phyloP scores from a whole-genome alignment of 2,888 invertebrate genomes.

The Colostygia pectinataria region DNA sequence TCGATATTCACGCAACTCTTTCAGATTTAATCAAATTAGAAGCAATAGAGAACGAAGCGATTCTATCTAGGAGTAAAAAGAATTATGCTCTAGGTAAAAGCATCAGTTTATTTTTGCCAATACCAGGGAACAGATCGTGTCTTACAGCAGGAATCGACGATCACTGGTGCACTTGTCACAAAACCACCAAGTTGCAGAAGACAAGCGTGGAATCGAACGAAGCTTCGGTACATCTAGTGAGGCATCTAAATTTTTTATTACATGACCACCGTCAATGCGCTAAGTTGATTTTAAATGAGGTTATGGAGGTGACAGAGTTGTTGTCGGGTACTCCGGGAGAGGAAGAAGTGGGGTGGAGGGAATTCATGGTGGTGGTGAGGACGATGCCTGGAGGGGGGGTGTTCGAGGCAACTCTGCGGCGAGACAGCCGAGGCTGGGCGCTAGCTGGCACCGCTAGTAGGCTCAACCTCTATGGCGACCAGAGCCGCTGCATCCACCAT shows the following conservation, averaged over 20 bases:
- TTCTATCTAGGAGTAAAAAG: conserved; percentile 55
- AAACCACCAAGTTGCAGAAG: conserved; percentile 80
- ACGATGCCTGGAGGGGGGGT: conserved; percentile 87
- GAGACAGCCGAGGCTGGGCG: conserved; percentile 56
- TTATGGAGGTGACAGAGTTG: conserved; percentile 87
- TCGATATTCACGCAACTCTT: conserved; percentile 92
- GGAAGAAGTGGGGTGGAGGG: conserved; percentile 73
- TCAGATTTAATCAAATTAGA: conserved; percentile 85
- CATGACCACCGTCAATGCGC: conserved; percentile 85
- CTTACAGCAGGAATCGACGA: conserved; percentile 88
- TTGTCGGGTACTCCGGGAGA: conserved; percentile 61
- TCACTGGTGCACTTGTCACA: conserved; percentile 95
- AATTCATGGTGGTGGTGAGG: conserved; percentile 85
- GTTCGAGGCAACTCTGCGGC: conserved; percentile 90
- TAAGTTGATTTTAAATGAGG: conserved; percentile 81
- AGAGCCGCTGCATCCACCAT: conserved; percentile 90
- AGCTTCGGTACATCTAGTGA: conserved; percentile 84
- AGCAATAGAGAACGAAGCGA: conserved; percentile 62
- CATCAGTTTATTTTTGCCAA: conserved; percentile 89
- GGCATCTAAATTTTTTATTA: conserved; percentile 85
- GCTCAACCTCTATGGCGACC: conserved; percentile 90
- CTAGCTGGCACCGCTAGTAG: conserved; percentile 89
- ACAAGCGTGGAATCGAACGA: conserved; percentile 80
- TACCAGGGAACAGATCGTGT: conserved; percentile 89
- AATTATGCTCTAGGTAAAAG: conserved; percentile 78